Percentiles rank a stretch among this genome's conserved stretches.
Conservation (phyloP, 2,888 invertebrate species). For the Ariolimax columbianus region DNA sequence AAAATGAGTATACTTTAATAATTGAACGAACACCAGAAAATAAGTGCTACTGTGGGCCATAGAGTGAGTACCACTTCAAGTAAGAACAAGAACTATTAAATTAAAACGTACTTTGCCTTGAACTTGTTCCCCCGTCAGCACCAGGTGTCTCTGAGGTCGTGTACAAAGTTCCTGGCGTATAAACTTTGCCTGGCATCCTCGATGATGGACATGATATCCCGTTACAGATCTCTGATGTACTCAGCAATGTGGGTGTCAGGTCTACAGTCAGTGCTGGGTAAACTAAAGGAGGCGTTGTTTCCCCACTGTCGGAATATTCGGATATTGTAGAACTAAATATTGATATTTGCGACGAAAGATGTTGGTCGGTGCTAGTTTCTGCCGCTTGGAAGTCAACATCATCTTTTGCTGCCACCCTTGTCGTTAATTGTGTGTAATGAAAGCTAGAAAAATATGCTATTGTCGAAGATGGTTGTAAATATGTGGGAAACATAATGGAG, state of each 20-base stretch:
- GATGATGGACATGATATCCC: not conserved
- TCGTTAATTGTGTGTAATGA: not conserved
- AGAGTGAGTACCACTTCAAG: too few relatives aligned
- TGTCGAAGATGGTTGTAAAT: constrained; percentile 12
- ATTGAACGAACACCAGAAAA: too few relatives aligned
- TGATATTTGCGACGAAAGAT: not conserved
- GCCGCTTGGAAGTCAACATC: not conserved
- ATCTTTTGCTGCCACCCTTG: not conserved
- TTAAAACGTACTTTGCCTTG: constrained; percentile 13
- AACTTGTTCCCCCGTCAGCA: constrained; percentile 1
- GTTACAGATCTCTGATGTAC: not conserved
- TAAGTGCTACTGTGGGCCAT: too few relatives aligned
- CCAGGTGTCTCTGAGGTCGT: not conserved
- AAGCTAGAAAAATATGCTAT: not conserved
- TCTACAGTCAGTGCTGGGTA: not conserved
- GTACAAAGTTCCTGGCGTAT: not conserved
- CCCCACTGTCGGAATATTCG: too few relatives aligned
- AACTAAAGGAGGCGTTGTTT: not conserved
- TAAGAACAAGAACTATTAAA: too few relatives aligned
- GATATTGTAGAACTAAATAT: not conserved
- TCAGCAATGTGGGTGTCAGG: not conserved
- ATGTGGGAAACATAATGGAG: not conserved
- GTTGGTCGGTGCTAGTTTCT: not conserved
- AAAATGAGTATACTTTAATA: too few relatives aligned
- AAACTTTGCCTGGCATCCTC: not conserved